Base-by-base conservation (phyloP, 2,888 invertebrate genomes). In the Drosophila basisetae region DNA sequence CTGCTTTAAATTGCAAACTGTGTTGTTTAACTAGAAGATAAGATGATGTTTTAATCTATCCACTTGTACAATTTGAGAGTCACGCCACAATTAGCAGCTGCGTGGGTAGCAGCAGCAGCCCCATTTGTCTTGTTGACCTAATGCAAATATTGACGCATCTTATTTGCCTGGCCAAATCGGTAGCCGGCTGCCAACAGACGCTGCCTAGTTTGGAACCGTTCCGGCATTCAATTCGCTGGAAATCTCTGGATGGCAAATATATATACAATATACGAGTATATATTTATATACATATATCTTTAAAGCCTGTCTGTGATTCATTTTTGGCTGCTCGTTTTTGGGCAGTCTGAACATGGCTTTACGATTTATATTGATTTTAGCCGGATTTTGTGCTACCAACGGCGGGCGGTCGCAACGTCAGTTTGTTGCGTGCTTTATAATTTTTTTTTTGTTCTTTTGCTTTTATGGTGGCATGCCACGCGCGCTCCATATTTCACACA, bases 281-380 rank as follows among this genome's bases (percentile, higher is more conserved):
- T 47, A n/a, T 54, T 28, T 31, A 55, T 43, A 18, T 28, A 37
- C 7, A 56, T 33, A 68, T 33, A 35, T 37, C 53, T 68, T 76
- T 58, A 61, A 67, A 66, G 65, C 49, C 39, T 9, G 25, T 28
- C 50, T 49, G 76, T 81, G 82, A 82, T 76, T 78, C 79, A 78
- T 64, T 61, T 58, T 61, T 13, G 39, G 4, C 37, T n/a, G 47
- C 11, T 37, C 25, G 25, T 61, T 49, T 35, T 68, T 47, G n/a
- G 18, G 22, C 61, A 41, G 74, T 82, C 80, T 80, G 84, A 82
- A 71, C 69, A 58, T 62, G 77, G 83, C 80, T 85, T 79, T 83
- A 72, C 75, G 72, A 49, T 72, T 78, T 74, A 82, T 87, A 87
- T 87, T 87, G 87, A 87, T 87, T 87, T 87, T 84, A 75, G 87